phyloP scores from a whole-genome alignment of 2,888 invertebrate species.

The Hirtodrosophila histrioides region DNA sequence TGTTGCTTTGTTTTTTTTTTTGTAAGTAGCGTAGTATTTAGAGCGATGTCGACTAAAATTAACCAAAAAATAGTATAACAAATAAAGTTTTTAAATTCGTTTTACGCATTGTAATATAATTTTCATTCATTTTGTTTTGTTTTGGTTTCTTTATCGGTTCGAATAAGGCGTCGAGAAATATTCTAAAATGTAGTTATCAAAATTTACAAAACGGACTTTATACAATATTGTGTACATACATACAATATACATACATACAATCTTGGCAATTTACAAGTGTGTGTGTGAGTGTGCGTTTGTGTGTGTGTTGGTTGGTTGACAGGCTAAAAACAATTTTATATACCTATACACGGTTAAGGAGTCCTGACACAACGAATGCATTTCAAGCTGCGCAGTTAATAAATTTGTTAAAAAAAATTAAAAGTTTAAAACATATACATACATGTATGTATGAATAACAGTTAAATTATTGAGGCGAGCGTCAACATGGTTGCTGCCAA shows the following conservation, averaged over 20 bases:
- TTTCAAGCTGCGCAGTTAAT: constrained; percentile 54
- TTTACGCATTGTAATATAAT: constrained; percentile 18
- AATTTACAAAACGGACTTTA: constrained; percentile 69
- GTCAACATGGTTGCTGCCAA: constrained; percentile 48
- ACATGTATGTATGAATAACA: constrained; percentile 8
- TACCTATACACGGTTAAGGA: constrained; percentile 35
- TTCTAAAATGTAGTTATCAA: constrained; percentile 67
- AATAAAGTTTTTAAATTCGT: constrained; percentile 62
- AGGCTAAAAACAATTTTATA: constrained; percentile 55
- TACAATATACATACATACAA: constrained; percentile 46
- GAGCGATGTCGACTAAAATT: constrained; percentile 33
- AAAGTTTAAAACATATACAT: constrained; percentile 14
- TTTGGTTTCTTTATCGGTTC: constrained; percentile 28
- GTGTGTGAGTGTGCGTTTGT: constrained; percentile 12
- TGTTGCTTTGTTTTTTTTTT: constrained; percentile 31
- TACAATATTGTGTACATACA: constrained; percentile 52
- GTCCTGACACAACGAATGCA: constrained; percentile 44
- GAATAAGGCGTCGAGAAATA: constrained; percentile 71
- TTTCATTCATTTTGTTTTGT: constrained; percentile 29
- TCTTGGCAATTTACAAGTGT: constrained; percentile 68
- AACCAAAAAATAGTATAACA: constrained; percentile 3
- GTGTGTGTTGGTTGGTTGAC: constrained; percentile 17
- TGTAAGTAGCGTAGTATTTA: constrained; percentile 13
- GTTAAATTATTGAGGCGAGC: constrained; percentile 18
- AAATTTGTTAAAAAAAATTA: constrained; percentile 3